These are phyloP conservation scores for Hoplias malabaricus DNA, from an alignment of 2,113 vertebrate genomes.

Conservation along the genomic window DNA sequence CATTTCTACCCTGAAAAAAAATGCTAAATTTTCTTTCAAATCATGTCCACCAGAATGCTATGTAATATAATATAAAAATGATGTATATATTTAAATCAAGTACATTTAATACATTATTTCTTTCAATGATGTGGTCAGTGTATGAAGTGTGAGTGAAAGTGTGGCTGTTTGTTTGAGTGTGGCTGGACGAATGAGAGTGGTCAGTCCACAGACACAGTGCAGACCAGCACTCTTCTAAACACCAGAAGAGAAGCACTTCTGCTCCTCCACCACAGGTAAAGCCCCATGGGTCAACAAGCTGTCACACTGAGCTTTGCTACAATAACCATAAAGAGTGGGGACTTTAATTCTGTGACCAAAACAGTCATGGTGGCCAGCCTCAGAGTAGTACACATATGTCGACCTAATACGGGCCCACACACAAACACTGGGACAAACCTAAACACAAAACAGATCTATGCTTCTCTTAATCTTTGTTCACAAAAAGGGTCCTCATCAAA, in stretches of 20 bases:
- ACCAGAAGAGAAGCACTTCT: slow-evolving; percentile 25
- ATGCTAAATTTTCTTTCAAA: too few species aligned
- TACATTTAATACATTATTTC: neutral
- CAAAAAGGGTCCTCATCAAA: too few species aligned
- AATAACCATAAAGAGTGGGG: neutral
- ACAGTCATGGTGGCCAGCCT: neutral
- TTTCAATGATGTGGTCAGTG: neutral
- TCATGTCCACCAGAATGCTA: too few species aligned
- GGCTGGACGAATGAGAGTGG: slow-evolving; percentile 11
- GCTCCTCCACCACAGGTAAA: slow-evolving; percentile 31
- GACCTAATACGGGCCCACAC: neutral
- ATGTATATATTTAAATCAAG: neutral
- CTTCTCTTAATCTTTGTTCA: neutral
- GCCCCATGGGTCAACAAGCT: slow-evolving; percentile 35
- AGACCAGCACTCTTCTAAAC: slow-evolving; percentile 34
- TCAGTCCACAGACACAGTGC: slow-evolving; percentile 28
- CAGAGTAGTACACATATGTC: neutral
- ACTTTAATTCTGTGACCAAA: neutral
- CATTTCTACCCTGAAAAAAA: neutral
- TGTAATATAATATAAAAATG: neutral
- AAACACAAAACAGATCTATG: neutral
- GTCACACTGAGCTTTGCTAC: slow-evolving; percentile 19
- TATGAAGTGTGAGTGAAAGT: slow-evolving; percentile 10
- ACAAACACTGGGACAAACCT: neutral
- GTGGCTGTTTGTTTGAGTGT: neutral